Evolutionary conservation across 2,797 vertebrate genomes (phyloP), one percentile per base, ranked within the genome.

Genomic region (Onychomys arenicola): DNA sequence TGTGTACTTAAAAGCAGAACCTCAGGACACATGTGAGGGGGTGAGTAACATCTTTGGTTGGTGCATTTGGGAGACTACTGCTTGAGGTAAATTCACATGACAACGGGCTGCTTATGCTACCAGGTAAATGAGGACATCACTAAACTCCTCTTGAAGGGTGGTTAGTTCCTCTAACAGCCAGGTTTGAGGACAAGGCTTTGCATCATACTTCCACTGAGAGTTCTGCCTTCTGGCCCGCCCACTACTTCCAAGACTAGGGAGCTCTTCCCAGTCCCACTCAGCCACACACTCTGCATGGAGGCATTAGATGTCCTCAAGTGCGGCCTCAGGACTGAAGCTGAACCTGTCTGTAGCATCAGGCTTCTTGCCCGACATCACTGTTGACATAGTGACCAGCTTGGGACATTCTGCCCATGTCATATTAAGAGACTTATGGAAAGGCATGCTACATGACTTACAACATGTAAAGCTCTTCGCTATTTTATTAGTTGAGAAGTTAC

Each of bases 111-210:
- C 99, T 67, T 99, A 96, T 46, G 99, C 99, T 96, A 99, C 98
- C 96, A 99, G 98, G 97, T 99, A 99, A 96, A 99, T 99, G 91
- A 99, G 95, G 19, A 99, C 99, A 32, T 99, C 99, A 84, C 99
- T 99, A 17, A 99, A 99, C 82, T 99, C 99, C 2, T 99, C 99
- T 0, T 98, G 98, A 55, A 99, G 98, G 2, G 99, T 98, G 94
- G 99, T 98, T 5, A 98, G 98, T 96, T 99, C 99, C 0, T 97
- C 43, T 6, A 98, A 98, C 12, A 97, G 98, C 99, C 99, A 99
- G 75, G 96, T 98, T 21, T 99, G 99, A 32, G 99, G 98, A 7
- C 99, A 99, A 85, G 99, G 99, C 0, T 98, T 97, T 73, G 98
- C 99, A 96, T 99, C 99, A 0, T 99, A 99, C 2, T 98, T 98